Evolutionary conservation across 2,797 vertebrate genomes (phyloP).

Genomic region (Syngnathus acus): DNA sequence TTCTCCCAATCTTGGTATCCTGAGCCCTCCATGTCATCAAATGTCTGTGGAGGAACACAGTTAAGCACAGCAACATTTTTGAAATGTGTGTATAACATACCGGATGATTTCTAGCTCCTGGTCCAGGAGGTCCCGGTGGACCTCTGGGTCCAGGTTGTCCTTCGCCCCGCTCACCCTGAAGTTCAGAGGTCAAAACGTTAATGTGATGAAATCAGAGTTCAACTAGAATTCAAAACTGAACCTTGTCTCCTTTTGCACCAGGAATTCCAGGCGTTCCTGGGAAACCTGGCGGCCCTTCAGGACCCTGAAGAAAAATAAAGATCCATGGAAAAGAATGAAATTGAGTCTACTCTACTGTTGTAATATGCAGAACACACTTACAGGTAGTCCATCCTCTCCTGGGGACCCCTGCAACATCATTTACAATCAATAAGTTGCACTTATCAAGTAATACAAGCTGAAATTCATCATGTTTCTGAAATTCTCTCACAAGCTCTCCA

Average conservation of each 20-base stretch:
- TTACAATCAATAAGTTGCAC: neutral
- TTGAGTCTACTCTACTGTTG: too few species aligned
- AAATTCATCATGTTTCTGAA: neutral
- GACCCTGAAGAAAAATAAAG: conserved; percentile 63
- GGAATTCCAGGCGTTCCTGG: conserved; percentile 72
- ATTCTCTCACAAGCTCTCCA: conserved; percentile 74
- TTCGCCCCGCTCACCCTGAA: conserved; percentile 78
- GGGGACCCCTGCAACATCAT: conserved; percentile 75
- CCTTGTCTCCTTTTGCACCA: conserved; percentile 83
- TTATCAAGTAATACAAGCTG: neutral
- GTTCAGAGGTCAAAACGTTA: conserved; percentile 9
- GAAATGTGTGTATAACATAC: conserved; percentile 33
- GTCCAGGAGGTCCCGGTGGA: conserved; percentile 79
- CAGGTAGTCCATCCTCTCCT: conserved; percentile 81
- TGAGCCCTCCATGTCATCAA: conserved; percentile 91
- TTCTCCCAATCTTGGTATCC: conserved; percentile 75
- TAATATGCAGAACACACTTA: conserved; percentile 57
- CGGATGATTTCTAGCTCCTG: conserved; percentile 34
- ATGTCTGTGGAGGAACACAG: conserved; percentile 61
- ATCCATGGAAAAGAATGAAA: too few species aligned
- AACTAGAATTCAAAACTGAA: conserved; percentile 24
- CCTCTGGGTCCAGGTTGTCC: conserved; percentile 72
- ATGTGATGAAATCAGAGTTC: neutral
- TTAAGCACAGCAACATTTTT: neutral
- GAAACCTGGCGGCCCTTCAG: conserved; percentile 71